phyloP scores from a whole-genome alignment of 2,888 invertebrate species.

The Aphodius sticticus region DNA sequence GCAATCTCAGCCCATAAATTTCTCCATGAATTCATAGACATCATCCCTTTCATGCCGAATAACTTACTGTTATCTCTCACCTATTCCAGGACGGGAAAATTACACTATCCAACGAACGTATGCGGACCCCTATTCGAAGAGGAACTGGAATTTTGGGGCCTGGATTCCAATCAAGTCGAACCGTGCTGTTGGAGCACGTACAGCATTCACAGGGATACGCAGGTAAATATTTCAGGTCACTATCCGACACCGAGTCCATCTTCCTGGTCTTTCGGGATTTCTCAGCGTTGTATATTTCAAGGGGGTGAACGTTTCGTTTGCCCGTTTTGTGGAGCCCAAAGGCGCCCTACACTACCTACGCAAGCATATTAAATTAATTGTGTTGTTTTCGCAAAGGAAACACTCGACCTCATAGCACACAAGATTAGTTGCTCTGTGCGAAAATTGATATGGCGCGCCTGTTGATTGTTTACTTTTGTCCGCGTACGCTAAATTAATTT shows the following conservation, averaged over 20 bases:
- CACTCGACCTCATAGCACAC: not conserved
- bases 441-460: not conserved
- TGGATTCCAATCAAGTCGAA: slow-evolving; percentile 97
- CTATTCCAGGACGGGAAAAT: slow-evolving; percentile 82
- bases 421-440: not conserved
- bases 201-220: slow-evolving; percentile 84
- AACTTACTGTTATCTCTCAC: not conserved
- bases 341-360: not conserved
- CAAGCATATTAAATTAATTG: not conserved
- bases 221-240: slow-evolving; percentile 61
- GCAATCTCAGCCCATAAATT: not conserved
- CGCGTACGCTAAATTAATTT: not conserved
- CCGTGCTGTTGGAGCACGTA: slow-evolving; percentile 99
- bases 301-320: not conserved
- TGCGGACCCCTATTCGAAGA: slow-evolving; percentile 96
- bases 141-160: slow-evolving; percentile 95
- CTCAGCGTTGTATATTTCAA: not conserved
- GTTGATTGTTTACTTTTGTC: not conserved
- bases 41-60: not conserved
- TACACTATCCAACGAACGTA: slow-evolving; percentile 97
- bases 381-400: not conserved
- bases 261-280: slow-evolving; percentile 5
- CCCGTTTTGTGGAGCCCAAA: not conserved
- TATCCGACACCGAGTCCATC: slow-evolving; percentile 9
- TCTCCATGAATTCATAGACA: not conserved